Conservation (phyloP, 2,797 vertebrate genomes). For the Periparus ater region DNA sequence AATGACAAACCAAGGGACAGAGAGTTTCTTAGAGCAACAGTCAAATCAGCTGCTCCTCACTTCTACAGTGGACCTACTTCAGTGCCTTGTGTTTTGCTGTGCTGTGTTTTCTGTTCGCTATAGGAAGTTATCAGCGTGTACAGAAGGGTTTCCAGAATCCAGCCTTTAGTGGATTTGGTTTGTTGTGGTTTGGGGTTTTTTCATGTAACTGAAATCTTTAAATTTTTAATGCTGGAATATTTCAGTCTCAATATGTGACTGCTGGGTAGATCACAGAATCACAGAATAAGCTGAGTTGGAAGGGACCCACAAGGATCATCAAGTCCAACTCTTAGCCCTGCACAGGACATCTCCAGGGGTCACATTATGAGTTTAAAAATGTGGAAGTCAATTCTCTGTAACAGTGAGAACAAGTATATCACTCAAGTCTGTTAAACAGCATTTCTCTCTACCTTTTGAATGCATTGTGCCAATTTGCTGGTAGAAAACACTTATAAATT, state of each 20-base stretch:
- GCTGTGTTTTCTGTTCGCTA: not conserved
- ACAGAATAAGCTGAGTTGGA: not conserved
- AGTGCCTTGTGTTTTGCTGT: not conserved
- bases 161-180: not conserved
- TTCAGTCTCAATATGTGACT: not conserved
- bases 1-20: not conserved
- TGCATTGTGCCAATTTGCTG: not conserved
- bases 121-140: not conserved
- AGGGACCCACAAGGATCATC: not conserved
- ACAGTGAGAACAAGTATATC: not conserved
- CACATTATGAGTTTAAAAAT: not conserved
- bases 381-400: not conserved
- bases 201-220: not conserved
- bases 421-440: not conserved
- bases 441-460: not conserved
- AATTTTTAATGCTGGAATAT: not conserved
- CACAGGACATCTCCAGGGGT: not conserved
- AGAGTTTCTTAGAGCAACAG: not conserved
- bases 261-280: not conserved
- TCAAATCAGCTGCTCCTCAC: not conserved
- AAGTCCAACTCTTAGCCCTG: not conserved
- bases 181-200: not conserved
- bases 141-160: not conserved
- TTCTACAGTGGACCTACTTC: not conserved
- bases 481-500: not conserved